Evolutionary conservation across 2,888 invertebrate genomes (phyloP).

Genomic region (Camptogramma bilineatum): DNA sequence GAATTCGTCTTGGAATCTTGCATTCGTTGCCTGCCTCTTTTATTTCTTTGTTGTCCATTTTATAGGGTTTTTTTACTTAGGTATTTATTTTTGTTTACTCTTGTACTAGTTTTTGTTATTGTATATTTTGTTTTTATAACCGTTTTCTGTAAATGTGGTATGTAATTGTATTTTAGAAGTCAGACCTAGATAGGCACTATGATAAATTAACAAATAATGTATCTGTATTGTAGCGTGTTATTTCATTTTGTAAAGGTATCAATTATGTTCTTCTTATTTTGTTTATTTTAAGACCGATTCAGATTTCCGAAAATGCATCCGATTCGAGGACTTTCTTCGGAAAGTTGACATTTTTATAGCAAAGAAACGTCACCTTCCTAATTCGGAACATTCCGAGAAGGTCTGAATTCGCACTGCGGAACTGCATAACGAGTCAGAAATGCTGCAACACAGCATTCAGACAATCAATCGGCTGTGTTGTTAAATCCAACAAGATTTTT

Average conservation of each 20-base stretch:
- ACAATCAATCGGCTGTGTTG: too few relatives aligned
- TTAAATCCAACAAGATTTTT: too few relatives aligned
- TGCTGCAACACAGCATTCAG: too few relatives aligned
- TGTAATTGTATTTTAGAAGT: neutral
- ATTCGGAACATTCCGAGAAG: too few relatives aligned
- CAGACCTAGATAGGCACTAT: neutral
- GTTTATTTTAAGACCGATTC: neutral
- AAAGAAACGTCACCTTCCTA: too few relatives aligned
- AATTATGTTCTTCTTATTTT: neutral
- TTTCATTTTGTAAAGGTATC: neutral
- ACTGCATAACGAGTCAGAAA: too few relatives aligned
- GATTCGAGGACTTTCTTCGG: too few relatives aligned
- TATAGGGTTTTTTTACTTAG: neutral
- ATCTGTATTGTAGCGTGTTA: too few relatives aligned
- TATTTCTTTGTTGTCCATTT: neutral
- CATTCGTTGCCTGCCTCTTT: neutral
- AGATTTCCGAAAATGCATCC: too few relatives aligned
- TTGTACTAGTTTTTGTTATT: neutral
- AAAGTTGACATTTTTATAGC: too few relatives aligned
- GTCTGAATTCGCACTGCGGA: too few relatives aligned
- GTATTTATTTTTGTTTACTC: neutral
- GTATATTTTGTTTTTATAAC: conserved; percentile 2
- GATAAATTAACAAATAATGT: neutral
- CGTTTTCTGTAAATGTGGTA: neutral
- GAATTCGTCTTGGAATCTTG: too few relatives aligned